Conservation (phyloP, 2,888 invertebrate genomes). For the Pocota personata region DNA sequence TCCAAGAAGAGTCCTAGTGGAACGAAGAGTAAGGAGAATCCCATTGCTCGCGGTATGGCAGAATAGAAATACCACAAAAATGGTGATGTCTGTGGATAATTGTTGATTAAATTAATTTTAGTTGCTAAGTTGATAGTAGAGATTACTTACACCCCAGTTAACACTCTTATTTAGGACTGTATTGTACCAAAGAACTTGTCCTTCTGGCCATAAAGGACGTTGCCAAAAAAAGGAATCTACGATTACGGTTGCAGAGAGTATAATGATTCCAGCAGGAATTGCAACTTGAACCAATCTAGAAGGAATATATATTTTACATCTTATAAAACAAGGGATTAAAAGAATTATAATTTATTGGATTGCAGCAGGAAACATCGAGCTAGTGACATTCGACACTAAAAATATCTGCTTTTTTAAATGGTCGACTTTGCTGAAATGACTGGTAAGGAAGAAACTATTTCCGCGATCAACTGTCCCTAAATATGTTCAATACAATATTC, state of each 20-base stretch:
- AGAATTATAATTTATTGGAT: neutral
- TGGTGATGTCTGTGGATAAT: constrained; percentile 89
- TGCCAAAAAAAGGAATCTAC: constrained; percentile 98
- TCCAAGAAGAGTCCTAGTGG: constrained; percentile 91
- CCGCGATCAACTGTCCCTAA: too few relatives aligned
- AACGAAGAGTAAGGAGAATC: constrained; percentile 90
- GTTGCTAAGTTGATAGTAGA: too few relatives aligned
- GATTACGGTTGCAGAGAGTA: constrained; percentile 88
- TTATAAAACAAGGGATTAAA: neutral
- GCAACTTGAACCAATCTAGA: constrained; percentile 88
- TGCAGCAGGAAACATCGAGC: neutral
- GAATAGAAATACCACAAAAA: constrained; percentile 99
- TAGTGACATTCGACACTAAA: too few relatives aligned
- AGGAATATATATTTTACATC: constrained; percentile 13
- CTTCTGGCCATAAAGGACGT: constrained; percentile 97
- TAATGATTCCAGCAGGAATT: constrained; percentile 87
- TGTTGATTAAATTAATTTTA: neutral
- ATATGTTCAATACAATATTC: too few relatives aligned
- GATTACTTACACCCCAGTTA: constrained; percentile 93
- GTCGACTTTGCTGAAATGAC: too few relatives aligned
- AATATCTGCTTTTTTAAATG: too few relatives aligned
- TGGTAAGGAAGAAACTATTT: too few relatives aligned
- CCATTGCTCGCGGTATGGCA: constrained; percentile 96
- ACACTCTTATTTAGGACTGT: constrained; percentile 96
- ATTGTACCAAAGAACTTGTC: constrained; percentile 98